Conservation (phyloP, 2,113 vertebrate genomes). For the Gymnobelideus leadbeateri region DNA sequence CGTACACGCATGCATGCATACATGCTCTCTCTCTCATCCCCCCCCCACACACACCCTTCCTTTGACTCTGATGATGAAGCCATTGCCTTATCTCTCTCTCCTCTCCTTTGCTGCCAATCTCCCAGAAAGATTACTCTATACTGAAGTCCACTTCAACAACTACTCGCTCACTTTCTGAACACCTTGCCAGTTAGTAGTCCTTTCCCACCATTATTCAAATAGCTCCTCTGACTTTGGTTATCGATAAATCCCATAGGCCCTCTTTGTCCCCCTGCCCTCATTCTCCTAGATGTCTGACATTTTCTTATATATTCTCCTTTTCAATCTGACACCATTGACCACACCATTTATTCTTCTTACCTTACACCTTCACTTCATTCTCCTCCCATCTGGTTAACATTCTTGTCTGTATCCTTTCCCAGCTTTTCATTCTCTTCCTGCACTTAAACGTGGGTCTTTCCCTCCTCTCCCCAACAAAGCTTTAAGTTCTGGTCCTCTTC, state of each 20-base stretch:
- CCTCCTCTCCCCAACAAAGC: background rate
- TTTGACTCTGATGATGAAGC: background rate
- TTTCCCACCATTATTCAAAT: background rate
- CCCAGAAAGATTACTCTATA: background rate
- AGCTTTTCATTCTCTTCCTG: background rate
- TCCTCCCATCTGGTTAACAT: background rate
- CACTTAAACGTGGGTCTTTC: background rate
- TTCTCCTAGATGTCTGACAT: too few relatives aligned
- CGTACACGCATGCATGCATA: too few relatives aligned
- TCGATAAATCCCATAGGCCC: background rate
- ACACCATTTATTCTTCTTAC: background rate
- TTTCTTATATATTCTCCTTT: background rate
- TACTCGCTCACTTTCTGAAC: background rate
- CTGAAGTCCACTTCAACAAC: background rate
- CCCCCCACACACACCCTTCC: background rate
- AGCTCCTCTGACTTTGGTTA: background rate
- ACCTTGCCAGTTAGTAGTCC: background rate
- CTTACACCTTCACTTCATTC: background rate
- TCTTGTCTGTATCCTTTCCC: background rate
- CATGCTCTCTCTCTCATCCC: too few relatives aligned
- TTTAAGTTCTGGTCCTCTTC: background rate
- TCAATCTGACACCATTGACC: background rate
- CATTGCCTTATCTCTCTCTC: background rate
- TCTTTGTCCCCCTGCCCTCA: background rate
- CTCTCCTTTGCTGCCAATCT: background rate